Base-by-base conservation (phyloP, 2,113 vertebrate species). In the Tachuris rubrigastra region DNA sequence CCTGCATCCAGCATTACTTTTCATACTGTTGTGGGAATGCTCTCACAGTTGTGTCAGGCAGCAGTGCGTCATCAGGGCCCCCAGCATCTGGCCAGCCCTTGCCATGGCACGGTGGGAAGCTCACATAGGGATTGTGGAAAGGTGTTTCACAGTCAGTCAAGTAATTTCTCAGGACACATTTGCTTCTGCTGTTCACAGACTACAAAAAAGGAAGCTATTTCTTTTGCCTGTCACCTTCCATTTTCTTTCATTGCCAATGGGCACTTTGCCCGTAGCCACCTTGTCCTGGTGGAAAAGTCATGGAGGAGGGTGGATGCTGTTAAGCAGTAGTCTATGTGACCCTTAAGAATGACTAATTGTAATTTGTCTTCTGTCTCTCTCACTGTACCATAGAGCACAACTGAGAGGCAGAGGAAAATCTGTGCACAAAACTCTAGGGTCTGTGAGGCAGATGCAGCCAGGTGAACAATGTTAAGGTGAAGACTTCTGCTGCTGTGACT, bases 41-140 rank as follows among this genome's bases (percentile, higher is more conserved):
- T 73, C 37, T 55, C 35, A 47, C 18, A 59, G 22, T 14, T 39
- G n/a, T 42, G 46, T 41, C n/a, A 59, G 22, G 25, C 58, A 66
- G 50, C 0, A 1, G 15, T 23, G 23, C n/a, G 47, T 18, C 35
- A 24, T 18, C n/a, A n/a, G 30, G 24, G 21, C 6, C 10, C 24
- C 23, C 22, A 28, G 20, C 35, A 42, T 35, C 12, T 1, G 1
- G 44, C 25, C 19, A 65, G n/a, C 20, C 49, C 30, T 59, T 5
- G 1, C 44, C 42, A 31, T 0, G 2, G n/a, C 0, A 0, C 9
- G 4, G 3, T 16, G 18, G 8, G 10, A 80, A 68, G 31, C 4
- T 59, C 27, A 42, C 0, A 5, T 12, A 83, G 53, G 55, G 33
- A 69, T 3, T 15, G 41, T 5, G 1, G 37, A 79, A 27, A 47